Base-by-base conservation (phyloP, 2,113 vertebrate species). In the Elanus axillaris region DNA sequence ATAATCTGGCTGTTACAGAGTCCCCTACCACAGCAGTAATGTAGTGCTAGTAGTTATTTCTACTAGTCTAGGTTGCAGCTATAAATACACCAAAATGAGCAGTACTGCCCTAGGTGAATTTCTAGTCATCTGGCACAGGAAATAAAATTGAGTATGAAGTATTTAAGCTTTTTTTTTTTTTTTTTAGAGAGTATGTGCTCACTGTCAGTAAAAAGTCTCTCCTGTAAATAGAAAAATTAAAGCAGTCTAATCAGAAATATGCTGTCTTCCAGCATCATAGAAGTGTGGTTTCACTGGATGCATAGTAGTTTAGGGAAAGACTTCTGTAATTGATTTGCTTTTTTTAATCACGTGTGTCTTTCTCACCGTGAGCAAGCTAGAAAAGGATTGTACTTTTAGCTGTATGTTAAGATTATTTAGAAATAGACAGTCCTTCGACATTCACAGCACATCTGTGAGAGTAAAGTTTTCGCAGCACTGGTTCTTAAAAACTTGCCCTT, bases 401-500 rank as follows among this genome's bases (percentile, higher is more conserved):
- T 80, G 16, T 88, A 52, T 60, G 21, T 75, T 78, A 56, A 79
- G n/a, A n/a, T 86, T 66, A 53, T 69, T 86, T 94, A 66, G 56
- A 85, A 91, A 62, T 23, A 77, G 56, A 26, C 20, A 73, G 58
- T 36, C 20, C 40, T 80, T 79, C 4, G 2, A 67, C 48, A 66
- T 72, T 92, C 53, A 68, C 73, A 82, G 67, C 13, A 9, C 18
- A 7, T 89, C 62, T 81, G 47, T 48, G 48, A 87, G 27, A 91
- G 22, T 50, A 26, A 88, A 72, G 66, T 94, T 92, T 94, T 95
- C 18, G 45, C 48, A 94, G n/a, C 47, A 63, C 23, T 81, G 55
- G 16, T 84, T 89, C 58, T 93, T 91, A 76, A 96, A 93, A 94
- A 82, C 66, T 78, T 78, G 31, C 31, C 40, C 64, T 95, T 96